Evolutionary conservation across 1,140 invertebrate genomes (phyloP).

Genomic region (Gerris buenoi): DNA sequence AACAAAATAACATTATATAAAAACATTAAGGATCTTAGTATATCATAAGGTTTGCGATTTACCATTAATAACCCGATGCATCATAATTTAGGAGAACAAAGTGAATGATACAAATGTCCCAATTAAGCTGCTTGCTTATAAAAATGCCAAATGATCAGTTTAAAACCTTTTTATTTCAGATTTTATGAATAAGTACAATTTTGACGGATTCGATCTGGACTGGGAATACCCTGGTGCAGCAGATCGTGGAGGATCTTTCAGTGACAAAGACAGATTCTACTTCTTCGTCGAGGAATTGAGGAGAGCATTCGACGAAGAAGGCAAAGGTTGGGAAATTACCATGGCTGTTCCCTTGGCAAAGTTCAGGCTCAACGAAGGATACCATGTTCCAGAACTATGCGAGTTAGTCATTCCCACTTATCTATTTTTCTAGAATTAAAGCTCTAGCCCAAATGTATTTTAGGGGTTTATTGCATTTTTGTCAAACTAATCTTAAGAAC

Average conservation of each 20-base stretch:
- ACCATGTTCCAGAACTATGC: slow-evolving; percentile 75
- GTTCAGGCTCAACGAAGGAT: slow-evolving; percentile 68
- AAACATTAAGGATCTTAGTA: no score
- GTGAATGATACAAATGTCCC: no score
- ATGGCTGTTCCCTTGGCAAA: slow-evolving; percentile 75
- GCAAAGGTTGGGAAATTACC: slow-evolving; percentile 68
- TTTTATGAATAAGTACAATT: slow-evolving; percentile 58
- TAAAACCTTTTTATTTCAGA: no score
- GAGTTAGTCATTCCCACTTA: slow-evolving; percentile 40
- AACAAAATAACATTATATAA: no score
- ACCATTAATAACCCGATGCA: no score
- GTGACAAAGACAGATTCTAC: slow-evolving; percentile 69
- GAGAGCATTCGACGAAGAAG: slow-evolving; percentile 54
- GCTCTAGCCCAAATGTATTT: no score
- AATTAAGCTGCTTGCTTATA: no score
- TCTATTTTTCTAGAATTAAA: background rate
- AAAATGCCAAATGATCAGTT: no score
- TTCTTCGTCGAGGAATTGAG: slow-evolving; percentile 67
- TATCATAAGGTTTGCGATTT: no score
- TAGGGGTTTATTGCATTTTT: no score
- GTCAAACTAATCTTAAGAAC: no score
- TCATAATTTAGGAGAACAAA: no score
- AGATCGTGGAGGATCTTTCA: slow-evolving; percentile 64
- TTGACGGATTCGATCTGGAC: slow-evolving; percentile 70
- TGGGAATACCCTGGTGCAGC: slow-evolving; percentile 78